Evolutionary conservation across 2,888 invertebrate genomes (phyloP), one percentile per base, ranked within the genome.

Genomic region (Drosophila nigritarsus): DNA sequence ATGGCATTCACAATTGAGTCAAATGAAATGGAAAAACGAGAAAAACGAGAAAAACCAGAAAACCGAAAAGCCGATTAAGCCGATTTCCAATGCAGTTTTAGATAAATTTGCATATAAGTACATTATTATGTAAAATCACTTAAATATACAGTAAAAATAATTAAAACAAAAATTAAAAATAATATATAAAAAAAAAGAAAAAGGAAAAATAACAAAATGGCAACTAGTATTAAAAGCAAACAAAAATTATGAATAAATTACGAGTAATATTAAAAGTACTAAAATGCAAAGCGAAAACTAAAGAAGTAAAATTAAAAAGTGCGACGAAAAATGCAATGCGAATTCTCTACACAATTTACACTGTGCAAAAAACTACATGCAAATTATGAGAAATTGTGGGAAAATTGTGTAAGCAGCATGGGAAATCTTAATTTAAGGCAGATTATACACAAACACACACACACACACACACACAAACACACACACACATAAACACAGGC

Each of bases 41-140:
- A 69, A 72, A 62, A 59, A 73, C 48, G 27, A 61, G 60, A 65
- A 55, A 65, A 73, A 64, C 60, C 48, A 38, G 11, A 62, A 61
- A 71, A 75, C 53, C 42, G 2, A 7, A 53, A 72, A 80, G 58
- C 62, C 78, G 65, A 78, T 50, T 1, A 72, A 80, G 60, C 62
- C 78, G 65, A 78, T 71, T 76, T 74, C 54, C 60, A 79, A 87
- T 81, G 80, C 86, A 85, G 73, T 84, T 87, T 87, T 81, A 83
- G 75, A 78, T 74, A 74, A 77, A 79, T 82, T 84, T 87, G 88
- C 86, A 83, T 87, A 83, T 78, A 85, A 82, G 77, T 79, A 81
- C 73, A 83, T 83, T 81, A 91, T 89, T 90, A 82, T 90, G 87
- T 86, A 91, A 84, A 89, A 89, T 83, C 80, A 82, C 84, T 87